phyloP scores from a whole-genome alignment of 1,140 invertebrate genomes.

The Odontomachus brunneus region DNA sequence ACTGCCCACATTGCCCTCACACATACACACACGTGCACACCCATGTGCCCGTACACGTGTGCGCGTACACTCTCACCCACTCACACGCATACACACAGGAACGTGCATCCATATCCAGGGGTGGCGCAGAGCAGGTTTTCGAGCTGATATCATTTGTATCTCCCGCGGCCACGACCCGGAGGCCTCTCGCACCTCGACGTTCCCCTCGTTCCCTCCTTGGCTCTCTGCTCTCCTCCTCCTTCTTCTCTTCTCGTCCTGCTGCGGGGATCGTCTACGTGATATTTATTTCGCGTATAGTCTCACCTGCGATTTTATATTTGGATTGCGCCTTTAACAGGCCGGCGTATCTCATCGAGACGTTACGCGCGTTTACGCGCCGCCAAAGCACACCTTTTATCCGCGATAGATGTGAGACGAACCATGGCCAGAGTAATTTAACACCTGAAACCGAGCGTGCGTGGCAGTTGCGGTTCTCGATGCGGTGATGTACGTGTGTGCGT shows the following conservation, averaged over 20 bases:
- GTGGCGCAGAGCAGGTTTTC: slow-evolving; percentile 72
- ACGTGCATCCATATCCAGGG: slow-evolving; percentile 49
- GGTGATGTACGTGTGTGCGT: background rate
- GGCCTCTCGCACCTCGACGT: slow-evolving; percentile 58
- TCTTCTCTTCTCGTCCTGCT: slow-evolving; percentile 60
- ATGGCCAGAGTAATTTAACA: slow-evolving; percentile 67
- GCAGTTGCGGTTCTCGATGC: slow-evolving; percentile 31
- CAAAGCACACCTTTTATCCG: slow-evolving; percentile 58
- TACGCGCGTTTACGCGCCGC: slow-evolving; percentile 63
- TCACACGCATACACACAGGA: background rate
- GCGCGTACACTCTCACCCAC: too few species aligned
- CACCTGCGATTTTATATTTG: slow-evolving; percentile 71
- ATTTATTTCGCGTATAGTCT: slow-evolving; percentile 69
- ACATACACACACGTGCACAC: background rate
- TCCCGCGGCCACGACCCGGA: slow-evolving; percentile 68
- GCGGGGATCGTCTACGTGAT: slow-evolving; percentile 70
- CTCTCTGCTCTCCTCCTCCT: slow-evolving; percentile 61
- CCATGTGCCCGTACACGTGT: background rate
- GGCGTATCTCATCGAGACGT: slow-evolving; percentile 62
- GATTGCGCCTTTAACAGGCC: slow-evolving; percentile 57
- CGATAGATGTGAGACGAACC: slow-evolving; percentile 48
- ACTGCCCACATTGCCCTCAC: background rate
- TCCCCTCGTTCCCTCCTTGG: slow-evolving; percentile 36
- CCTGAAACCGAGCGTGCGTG: slow-evolving; percentile 32
- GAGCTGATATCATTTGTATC: slow-evolving; percentile 75